Evolutionary conservation across 2,888 invertebrate genomes (phyloP).

Genomic region (Mactromeris polynyma): DNA sequence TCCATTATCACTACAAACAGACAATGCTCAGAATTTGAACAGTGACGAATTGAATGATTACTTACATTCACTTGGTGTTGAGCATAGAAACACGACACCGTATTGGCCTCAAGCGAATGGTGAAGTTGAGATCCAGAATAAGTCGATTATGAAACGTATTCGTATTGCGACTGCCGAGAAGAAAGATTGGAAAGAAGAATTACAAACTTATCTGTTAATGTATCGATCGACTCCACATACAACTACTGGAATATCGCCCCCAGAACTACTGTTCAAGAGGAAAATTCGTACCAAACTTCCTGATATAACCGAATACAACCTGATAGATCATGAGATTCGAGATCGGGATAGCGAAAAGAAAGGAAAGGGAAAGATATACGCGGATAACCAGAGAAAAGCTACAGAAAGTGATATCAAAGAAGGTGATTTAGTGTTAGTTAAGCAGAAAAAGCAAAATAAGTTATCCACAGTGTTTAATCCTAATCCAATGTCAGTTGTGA

Average conservation of each 20-base stretch:
- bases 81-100: conserved; percentile 60
- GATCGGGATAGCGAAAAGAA: conserved; percentile 48
- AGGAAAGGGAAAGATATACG: conserved; percentile 54
- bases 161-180: too few species aligned
- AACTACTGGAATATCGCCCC: conserved; percentile 59
- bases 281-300: conserved; percentile 64
- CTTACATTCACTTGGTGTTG: conserved; percentile 45
- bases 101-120: conserved; percentile 71
- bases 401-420: conserved; percentile 44
- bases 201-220: conserved; percentile 52
- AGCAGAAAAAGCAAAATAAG: conserved; percentile 49
- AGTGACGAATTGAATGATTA: conserved; percentile 56
- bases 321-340: conserved; percentile 33
- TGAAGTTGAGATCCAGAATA: too few species aligned
- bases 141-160: too few species aligned
- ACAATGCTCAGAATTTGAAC: conserved; percentile 66
- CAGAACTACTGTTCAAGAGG: conserved; percentile 55
- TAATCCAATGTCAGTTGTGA: conserved; percentile 46
- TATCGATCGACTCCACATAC: conserved; percentile 62
- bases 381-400: conserved; percentile 48
- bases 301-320: neutral
- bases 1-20: conserved; percentile 62
- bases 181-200: conserved; percentile 48
- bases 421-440: conserved; percentile 56
- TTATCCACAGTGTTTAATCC: conserved; percentile 48